Base-by-base conservation (phyloP, 2,888 invertebrate species). In the Spialia ferax region DNA sequence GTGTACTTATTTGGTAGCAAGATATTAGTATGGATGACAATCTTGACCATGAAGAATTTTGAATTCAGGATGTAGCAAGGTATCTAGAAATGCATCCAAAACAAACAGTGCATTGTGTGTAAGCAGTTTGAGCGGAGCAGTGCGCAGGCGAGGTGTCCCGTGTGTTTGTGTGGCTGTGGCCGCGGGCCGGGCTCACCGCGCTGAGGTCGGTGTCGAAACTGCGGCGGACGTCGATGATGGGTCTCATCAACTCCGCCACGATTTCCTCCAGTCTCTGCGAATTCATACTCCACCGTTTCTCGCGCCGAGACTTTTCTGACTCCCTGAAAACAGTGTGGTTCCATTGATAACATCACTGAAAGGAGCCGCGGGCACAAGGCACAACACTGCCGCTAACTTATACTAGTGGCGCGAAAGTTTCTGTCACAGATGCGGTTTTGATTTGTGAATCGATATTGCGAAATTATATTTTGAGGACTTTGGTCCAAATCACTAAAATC, bases 251-350 rank as follows among this genome's bases (percentile, higher is more conserved):
- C 86, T 86, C 86, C 79, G 90, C 89, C 81, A 93, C 86, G 60
- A 94, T 91, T 73, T 88, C 86, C 68, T 93, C 93, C 52, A 93
- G 75, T 73, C 91, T 79, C 70, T 90, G 88, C 1, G 92, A 88
- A 76, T 89, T 89, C 91, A 92, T 92, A 74, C 91, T 93, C 89
- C 89, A 92, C 78, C 90, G 84, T 79, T 84, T 82, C 75, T 86
- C 82, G 72, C 89, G 85, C 71, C 77, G 82, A 78, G 87, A 85
- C 75, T 82, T 78, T 72, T 75, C 74, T 70, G 72, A 78, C 75
- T 82, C 85, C 82, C 93, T 93, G 91, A 75, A 91, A 91, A 84
- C 75, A 83, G 78, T 77, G 81, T 81, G 77, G 75, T 79, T 75
- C 82, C 78, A 79, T 86, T 85, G 84, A 84, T 84, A 90, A 85